Base-by-base conservation (phyloP, 2,113 vertebrate genomes). In the Antidorcas marsupialis region DNA sequence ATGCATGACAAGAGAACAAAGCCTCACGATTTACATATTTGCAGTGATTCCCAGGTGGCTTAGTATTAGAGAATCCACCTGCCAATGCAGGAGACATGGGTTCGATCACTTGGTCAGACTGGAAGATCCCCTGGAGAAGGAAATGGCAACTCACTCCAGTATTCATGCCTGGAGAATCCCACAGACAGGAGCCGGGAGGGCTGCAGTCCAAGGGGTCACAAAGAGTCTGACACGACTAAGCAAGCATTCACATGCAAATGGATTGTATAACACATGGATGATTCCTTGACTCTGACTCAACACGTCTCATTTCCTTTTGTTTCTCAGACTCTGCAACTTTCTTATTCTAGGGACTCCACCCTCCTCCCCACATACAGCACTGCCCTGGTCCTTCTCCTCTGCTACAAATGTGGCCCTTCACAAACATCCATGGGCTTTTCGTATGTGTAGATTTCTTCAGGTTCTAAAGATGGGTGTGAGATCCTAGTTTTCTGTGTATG, bases 391-490 rank as follows among this genome's bases (percentile, higher is more conserved):
- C 1, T 91, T 43, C 30, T 74, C 16, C 25, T 88, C 19, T 36
- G 13, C 25, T 45, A 14, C 2, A 13, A 16, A 43, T 33, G 0
- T 43, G 5, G 55, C 25, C 5, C n/a, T n/a, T 36, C 16, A 64
- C 7, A 83, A 23, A 13, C 21, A 5, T 8, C n/a, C 33, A 7
- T 45, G 7, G 27, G 6, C 7, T 47, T 50, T 88, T 84, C n/a
- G 43, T 53, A 28, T 10, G 76, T 67, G 57, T 50, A 59, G 13
- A 0, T 86, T 52, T 9, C 19, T 57, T 7, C 5, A 85, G n/a
- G 13, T 36, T 39, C 19, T 36, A 12, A 45, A 7, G 1, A 52
- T 16, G 1, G 6, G 5, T 11, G 5, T 4, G 67, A 16, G 1
- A 14, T 27, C 4, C 33, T 87, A 16, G 8, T 13, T 21, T 6